Evolutionary conservation across 2,888 invertebrate species (phyloP).

Genomic region (Andrena camellia): DNA sequence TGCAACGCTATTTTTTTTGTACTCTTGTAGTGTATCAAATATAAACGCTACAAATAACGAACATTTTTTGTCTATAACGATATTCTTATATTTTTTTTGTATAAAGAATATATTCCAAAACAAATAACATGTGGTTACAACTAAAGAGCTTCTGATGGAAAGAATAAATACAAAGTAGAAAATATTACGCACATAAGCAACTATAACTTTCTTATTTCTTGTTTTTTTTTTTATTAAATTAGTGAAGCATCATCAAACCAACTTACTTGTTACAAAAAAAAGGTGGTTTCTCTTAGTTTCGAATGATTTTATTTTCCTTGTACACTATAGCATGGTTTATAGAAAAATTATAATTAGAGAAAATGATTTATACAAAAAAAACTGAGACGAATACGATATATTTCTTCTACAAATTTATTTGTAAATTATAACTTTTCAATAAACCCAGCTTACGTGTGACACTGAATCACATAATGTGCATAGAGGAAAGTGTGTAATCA

Average conservation of each 20-base stretch:
- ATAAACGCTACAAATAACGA: conserved; percentile 43
- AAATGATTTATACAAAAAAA: conserved; percentile 51
- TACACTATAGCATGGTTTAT: conserved; percentile 66
- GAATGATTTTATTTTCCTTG: conserved; percentile 71
- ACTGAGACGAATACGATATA: conserved; percentile 37
- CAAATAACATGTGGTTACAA: conserved; percentile 50
- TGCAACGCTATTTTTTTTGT: conserved; percentile 23
- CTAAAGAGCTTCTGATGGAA: conserved; percentile 36
- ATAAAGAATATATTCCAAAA: conserved; percentile 59
- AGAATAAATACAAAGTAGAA: conserved; percentile 42
- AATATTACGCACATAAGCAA: conserved; percentile 45
- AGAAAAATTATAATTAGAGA: conserved; percentile 70
- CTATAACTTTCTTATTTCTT: conserved; percentile 48
- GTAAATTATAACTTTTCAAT: conserved; percentile 73
- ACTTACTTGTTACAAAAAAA: conserved; percentile 52
- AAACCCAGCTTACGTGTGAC: conserved; percentile 68
- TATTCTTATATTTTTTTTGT: conserved; percentile 50
- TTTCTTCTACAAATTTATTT: conserved; percentile 57
- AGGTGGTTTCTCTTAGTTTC: conserved; percentile 62
- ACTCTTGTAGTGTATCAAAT: conserved; percentile 3
- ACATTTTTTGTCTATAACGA: conserved; percentile 49
- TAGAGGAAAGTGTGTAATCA: conserved; percentile 56
- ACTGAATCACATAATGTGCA: conserved; percentile 61
- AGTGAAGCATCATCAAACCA: conserved; percentile 49
- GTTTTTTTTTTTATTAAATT: conserved; percentile 58